Evolutionary conservation across 1,140 invertebrate species (phyloP), one percentile per base, ranked within the genome.

Genomic region (Hypsibius dujardini): DNA sequence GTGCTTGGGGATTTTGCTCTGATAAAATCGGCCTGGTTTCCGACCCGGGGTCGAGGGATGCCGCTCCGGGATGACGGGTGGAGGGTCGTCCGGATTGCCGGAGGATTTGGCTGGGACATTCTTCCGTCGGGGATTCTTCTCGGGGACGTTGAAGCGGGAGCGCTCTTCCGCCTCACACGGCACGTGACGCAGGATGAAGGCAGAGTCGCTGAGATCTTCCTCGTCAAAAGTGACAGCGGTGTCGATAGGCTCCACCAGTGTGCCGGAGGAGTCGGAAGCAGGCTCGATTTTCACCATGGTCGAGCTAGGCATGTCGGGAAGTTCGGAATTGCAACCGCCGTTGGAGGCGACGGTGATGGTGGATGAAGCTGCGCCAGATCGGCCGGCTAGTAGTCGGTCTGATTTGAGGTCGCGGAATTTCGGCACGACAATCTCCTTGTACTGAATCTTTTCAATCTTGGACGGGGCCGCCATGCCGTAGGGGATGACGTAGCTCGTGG

Each of bases 361-460:
- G n/a, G n/a, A n/a, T n/a, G n/a, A n/a, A n/a, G n/a, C n/a, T n/a
- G n/a, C n/a, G n/a, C n/a, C n/a, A n/a, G n/a, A n/a, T n/a, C 50
- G 7, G n/a, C n/a, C 7, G 50, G 50, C 7, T 7, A 56, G 7
- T n/a, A 56, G 50, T 7, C 7, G 50, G 7, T 7, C 50, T 56
- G 50, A 14, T 67, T 67, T 67, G 7, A 67, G 62, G 42, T 67
- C 50, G 28, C 74, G 47, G 77, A 78, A 84, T 88, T 92, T 95
- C 77, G 94, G 93, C 76, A 92, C 95, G 73, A 90, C 83, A 79
- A 97, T 97, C 84, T 96, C 93, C 83, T 97, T 96, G 81, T 96
- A 96, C 78, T 90, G 88, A 75, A 95, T 84, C 80, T 90, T 90
- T 81, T 95, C 90, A 70, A 94, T 86, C 73, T 90, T 84, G 1